Base-by-base conservation (phyloP, 1,140 invertebrate genomes). In the Drosophila lacertosa region DNA sequence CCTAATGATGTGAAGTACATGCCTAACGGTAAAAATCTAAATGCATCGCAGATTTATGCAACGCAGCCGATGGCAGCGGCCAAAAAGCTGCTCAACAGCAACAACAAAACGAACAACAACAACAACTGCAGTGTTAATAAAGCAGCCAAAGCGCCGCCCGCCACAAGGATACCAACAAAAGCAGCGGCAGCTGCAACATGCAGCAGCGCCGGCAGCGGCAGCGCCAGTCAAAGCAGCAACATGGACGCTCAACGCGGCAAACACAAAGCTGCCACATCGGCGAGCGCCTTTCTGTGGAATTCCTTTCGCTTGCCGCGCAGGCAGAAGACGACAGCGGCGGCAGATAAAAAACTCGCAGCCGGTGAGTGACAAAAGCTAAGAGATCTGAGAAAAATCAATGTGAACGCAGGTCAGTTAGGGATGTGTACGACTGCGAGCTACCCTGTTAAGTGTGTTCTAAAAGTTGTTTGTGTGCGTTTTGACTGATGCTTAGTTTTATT, bases 261-360 rank as follows among this genome's bases (percentile, higher is more conserved):
- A 16, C 66, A 69, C 15, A 69, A 70, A 35, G 53, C 71, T 3
- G 32, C 53, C 24, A 44, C 59, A 24, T 47, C 67, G 2, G 77
- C 79, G 32, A 73, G 67, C 47, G 66, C 86, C 72, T 91, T 91
- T 51, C 53, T 91, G 3, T 91, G 89, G 89, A 91, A 84, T 37
- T 91, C 89, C 13, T 91, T 91, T 76, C 86, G 89, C 6, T 57
- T 91, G 77, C 86, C 89, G 64, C 89, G 89, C 67, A 89, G 80
- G 47, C 82, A 86, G 35, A 86, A 86, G 62, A 13, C 33, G 50
- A n/a, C 40, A 26, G 39, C 20, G 32, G 6, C 54, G 18, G 16
- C 35, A 29, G 67, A 64, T 37, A 70, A 70, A 48, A 70, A 65
- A 20, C 67, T 13, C 13, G 42, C 60, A 16, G 67, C 67, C 62